Conservation (phyloP, 2,113 vertebrate genomes). For the Dicentrarchus labrax region DNA sequence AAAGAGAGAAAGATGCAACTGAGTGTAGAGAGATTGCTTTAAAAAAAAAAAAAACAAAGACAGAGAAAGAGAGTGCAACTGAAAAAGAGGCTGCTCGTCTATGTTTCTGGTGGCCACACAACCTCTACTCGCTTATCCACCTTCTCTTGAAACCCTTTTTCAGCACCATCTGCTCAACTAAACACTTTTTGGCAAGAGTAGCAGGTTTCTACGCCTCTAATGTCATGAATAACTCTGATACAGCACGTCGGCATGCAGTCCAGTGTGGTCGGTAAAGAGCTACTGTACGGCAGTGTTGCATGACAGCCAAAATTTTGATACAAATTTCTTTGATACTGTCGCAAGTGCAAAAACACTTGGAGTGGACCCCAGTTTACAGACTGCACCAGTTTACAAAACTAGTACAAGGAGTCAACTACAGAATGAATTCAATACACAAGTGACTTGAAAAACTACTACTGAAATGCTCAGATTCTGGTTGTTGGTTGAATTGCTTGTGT, state of each 20-base stretch:
- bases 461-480: background rate
- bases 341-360: background rate
- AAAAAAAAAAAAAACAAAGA: constrained; percentile 51
- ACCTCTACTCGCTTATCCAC: constrained; percentile 20
- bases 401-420: background rate
- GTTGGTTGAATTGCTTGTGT: background rate
- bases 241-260: background rate
- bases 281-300: constrained; percentile 24
- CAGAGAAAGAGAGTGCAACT: constrained; percentile 20
- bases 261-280: constrained; percentile 2
- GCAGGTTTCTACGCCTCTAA: constrained; percentile 3
- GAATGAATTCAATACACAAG: background rate
- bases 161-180: constrained; percentile 15
- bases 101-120: constrained; percentile 48
- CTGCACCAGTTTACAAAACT: background rate
- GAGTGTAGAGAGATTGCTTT: constrained; percentile 64
- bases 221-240: constrained; percentile 1
- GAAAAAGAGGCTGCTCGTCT: constrained; percentile 20
- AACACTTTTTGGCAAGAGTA: background rate
- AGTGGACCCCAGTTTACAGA: constrained; percentile 8
- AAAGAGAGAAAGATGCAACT: constrained; percentile 73
- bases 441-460: background rate
- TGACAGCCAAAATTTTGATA: background rate
- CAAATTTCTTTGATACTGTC: constrained; percentile 9
- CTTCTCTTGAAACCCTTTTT: constrained; percentile 20